Conservation (phyloP, 2,113 vertebrate species). For the Syngnathoides biaculeatus region DNA sequence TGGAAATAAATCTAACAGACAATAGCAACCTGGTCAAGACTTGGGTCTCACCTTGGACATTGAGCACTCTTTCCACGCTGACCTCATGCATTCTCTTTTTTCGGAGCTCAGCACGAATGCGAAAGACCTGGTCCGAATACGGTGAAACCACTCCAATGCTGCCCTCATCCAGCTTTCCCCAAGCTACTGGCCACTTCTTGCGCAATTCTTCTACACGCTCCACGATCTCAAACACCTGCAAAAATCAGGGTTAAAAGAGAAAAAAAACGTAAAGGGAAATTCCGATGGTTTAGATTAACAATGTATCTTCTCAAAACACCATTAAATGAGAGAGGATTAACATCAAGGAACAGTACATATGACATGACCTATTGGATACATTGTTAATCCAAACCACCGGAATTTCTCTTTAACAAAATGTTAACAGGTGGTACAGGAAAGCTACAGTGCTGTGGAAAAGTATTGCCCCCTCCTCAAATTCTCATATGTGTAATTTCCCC, state of each 20-base stretch:
- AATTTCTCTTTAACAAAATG: too few relatives aligned
- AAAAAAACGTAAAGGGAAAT: too few relatives aligned
- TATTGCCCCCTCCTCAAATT: too few relatives aligned
- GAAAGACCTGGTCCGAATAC: constrained; percentile 95
- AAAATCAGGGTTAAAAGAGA: not conserved
- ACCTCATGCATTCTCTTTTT: constrained; percentile 97
- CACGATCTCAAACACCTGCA: constrained; percentile 97
- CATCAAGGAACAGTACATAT: too few relatives aligned
- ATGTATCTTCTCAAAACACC: too few relatives aligned
- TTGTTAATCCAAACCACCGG: too few relatives aligned
- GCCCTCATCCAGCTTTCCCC: constrained; percentile 95
- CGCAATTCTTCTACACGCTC: constrained; percentile 95
- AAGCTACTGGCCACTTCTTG: constrained; percentile 96
- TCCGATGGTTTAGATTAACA: too few relatives aligned
- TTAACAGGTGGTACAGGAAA: too few relatives aligned
- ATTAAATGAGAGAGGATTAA: too few relatives aligned
- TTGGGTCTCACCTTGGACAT: constrained; percentile 90
- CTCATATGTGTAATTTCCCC: too few relatives aligned
- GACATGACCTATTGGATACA: too few relatives aligned
- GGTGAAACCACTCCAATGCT: constrained; percentile 98
- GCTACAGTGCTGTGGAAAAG: too few relatives aligned
- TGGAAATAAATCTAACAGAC: not conserved
- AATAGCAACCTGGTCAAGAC: not conserved
- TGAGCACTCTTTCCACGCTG: constrained; percentile 95
- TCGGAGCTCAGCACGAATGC: constrained; percentile 93